Evolutionary conservation across 2,797 vertebrate species (phyloP).

Genomic region (Urosaurus nigricauda): DNA sequence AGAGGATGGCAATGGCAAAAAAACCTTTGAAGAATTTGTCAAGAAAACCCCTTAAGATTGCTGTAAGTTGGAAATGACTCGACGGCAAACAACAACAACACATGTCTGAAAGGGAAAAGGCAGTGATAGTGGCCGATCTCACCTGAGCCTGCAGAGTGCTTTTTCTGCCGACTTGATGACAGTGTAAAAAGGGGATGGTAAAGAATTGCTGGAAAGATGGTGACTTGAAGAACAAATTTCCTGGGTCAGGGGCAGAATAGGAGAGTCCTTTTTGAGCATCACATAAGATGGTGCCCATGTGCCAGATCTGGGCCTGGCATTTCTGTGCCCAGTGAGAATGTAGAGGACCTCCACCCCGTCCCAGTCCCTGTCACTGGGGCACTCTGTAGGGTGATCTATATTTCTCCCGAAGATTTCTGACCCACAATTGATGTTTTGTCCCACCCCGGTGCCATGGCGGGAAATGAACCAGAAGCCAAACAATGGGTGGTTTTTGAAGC

Average conservation of each 20-base stretch:
- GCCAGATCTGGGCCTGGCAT: neutral
- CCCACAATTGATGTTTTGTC: slow-evolving; percentile 70
- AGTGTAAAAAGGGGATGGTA: neutral
- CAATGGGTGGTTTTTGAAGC: slow-evolving; percentile 16
- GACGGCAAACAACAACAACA: neutral
- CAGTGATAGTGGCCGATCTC: neutral
- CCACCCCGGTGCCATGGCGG: slow-evolving; percentile 56
- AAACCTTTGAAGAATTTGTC: too few relatives aligned
- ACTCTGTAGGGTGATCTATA: slow-evolving; percentile 26
- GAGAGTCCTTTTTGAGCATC: neutral
- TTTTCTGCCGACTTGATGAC: neutral
- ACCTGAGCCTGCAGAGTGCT: neutral
- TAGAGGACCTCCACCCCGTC: too few relatives aligned
- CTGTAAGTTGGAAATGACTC: too few relatives aligned
- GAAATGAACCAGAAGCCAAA: slow-evolving; percentile 32
- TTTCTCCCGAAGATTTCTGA: slow-evolving; percentile 20
- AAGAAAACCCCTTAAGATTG: too few relatives aligned
- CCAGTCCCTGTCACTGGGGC: neutral
- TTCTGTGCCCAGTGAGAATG: neutral
- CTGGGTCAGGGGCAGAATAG: too few relatives aligned
- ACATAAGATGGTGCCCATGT: neutral
- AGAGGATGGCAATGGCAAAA: too few relatives aligned
- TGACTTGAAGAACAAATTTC: too few relatives aligned
- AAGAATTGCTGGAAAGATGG: neutral
- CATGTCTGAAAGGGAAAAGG: too few relatives aligned